Evolutionary conservation across 2,888 invertebrate species (phyloP), one percentile per base, ranked within the genome.

Genomic region (Diaprepes abbreviatus): DNA sequence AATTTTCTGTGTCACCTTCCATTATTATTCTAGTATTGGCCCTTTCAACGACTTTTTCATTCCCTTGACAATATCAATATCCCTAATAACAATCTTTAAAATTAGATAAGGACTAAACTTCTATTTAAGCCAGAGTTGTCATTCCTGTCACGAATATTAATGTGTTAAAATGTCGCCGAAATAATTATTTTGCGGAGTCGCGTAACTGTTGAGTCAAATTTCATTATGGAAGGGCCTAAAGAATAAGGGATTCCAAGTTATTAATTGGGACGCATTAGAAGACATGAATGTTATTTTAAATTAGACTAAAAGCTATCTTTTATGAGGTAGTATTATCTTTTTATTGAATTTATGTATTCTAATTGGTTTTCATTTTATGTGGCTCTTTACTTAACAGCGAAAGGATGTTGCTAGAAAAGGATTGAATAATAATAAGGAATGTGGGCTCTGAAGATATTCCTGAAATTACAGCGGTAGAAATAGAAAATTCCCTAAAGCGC

Each of bases 81-180:
- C 45, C 19, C 24, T 24, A 57, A 21, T 40, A 21, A 31, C 19
- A 40, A 40, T 40, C 57, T 24, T 14, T 16, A 31, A 45, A 59
- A 59, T 59, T 45, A 59, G 43, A 45, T 59, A 59, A 59, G 45
- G 33, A 33, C 45, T 3, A 31, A 24, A 43, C 59, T 45, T 45
- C 33, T 19, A 28, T 55, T 17, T 4, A 33, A 21, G 36, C n/a
- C 55, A 19, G 28, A 59, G 31, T 33, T 45, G 45, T 59, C 45
- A 33, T 45, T 45, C 43, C 43, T 31, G 63, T 54, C 63, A 54
- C 40, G 63, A 63, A 63, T 63, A 63, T 63, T 63, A 63, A 63
- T 63, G 63, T 28, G 52, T 38, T 36, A 50, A 24, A 50, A 24
- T 48, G 62, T 50, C 60, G 35, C 50, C 16, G 36, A 63, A 63